phyloP scores from a whole-genome alignment of 2,113 vertebrate genomes.

The Otolemur garnettii region DNA sequence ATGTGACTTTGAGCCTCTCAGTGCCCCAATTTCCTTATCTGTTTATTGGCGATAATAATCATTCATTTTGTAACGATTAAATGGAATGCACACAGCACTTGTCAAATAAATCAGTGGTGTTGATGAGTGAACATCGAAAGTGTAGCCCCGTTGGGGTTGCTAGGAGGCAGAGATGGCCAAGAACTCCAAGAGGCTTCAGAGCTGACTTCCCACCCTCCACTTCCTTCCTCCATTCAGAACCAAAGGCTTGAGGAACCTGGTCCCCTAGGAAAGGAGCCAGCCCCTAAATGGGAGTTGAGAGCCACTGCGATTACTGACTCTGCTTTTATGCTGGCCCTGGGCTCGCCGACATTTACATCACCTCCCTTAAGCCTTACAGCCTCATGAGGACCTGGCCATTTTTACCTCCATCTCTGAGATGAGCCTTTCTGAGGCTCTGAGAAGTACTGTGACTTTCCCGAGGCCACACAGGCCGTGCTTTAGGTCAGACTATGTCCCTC shows the following conservation, averaged over 20 bases:
- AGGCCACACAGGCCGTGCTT: neutral
- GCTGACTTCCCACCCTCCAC: too few relatives aligned
- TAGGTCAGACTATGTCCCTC: neutral
- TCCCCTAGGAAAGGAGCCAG: rapidly evolving
- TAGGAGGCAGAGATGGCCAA: neutral
- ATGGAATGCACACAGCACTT: rapidly evolving
- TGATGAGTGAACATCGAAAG: neutral
- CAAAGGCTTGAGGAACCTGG: rapidly evolving
- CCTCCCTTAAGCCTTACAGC: neutral
- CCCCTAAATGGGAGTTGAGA: neutral
- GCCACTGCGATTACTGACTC: neutral
- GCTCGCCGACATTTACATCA: rapidly evolving
- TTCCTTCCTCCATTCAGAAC: neutral
- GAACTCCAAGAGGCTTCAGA: neutral
- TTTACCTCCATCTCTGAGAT: neutral
- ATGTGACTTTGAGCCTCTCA: neutral
- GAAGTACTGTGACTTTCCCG: neutral
- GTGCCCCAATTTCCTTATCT: neutral
- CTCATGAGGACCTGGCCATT: rapidly evolving
- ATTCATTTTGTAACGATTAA: neutral
- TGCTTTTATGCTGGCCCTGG: neutral
- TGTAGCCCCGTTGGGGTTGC: neutral
- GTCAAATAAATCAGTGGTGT: too few relatives aligned
- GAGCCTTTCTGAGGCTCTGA: neutral
- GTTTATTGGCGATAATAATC: neutral